Conservation (phyloP, 2,888 invertebrate genomes). For the Drosophila atripex region DNA sequence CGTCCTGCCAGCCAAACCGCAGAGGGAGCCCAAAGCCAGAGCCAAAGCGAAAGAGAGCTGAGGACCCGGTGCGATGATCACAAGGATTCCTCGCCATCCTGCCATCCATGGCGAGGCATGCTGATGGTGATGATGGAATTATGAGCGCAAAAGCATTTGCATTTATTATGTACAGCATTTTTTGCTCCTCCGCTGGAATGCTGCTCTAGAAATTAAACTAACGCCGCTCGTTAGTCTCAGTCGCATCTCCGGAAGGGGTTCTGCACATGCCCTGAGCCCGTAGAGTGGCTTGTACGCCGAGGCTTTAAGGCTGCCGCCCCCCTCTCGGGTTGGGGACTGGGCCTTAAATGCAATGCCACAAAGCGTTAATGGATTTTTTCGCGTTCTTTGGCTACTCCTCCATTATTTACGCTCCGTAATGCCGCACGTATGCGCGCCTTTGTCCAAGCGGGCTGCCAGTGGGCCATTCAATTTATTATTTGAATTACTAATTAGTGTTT, state of each 20-base stretch:
- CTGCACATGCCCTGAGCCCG: conserved; percentile 1
- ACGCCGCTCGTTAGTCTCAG: conserved; percentile 71
- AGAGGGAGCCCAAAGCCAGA: conserved; percentile 55
- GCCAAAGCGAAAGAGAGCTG: conserved; percentile 20
- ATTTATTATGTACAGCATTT: conserved; percentile 73
- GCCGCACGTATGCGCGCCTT: conserved; percentile 29
- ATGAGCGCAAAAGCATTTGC: conserved; percentile 79
- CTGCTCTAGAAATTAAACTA: conserved; percentile 77
- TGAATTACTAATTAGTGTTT: conserved; percentile 1
- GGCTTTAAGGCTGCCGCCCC: not conserved
- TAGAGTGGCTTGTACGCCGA: not conserved
- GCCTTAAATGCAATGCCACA: conserved; percentile 78
- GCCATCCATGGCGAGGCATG: too few species aligned
- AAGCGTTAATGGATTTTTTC: conserved; percentile 75
- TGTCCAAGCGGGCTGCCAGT: conserved; percentile 3
- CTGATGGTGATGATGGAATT: conserved; percentile 72
- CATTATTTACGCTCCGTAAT: conserved; percentile 74
- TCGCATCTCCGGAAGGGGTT: conserved; percentile 31
- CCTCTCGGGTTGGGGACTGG: too few species aligned
- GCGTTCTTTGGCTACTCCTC: conserved; percentile 61
- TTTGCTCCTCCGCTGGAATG: conserved; percentile 36
- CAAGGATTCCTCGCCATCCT: conserved; percentile 24
- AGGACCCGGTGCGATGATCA: conserved; percentile 24
- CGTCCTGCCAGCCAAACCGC: conserved; percentile 72
- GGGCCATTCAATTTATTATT: conserved; percentile 16